Percentiles rank a stretch among this genome's conserved stretches.
These are phyloP conservation scores for Chromobotia macracanthus DNA, from an alignment of 2,797 vertebrate species.

Conservation along the genomic window DNA sequence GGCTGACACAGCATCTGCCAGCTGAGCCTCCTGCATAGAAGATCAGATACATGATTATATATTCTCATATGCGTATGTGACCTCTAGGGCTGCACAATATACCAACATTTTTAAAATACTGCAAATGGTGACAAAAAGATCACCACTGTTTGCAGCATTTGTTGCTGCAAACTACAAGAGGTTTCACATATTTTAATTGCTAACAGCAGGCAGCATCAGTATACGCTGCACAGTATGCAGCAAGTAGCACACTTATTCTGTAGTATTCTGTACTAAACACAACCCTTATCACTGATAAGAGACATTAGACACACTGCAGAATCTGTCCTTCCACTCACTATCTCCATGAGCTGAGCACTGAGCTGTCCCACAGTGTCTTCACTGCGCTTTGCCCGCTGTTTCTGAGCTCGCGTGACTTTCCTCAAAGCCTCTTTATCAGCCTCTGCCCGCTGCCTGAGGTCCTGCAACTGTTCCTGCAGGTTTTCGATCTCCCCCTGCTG, in stretches of 20 bases:
- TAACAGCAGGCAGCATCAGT: too few species aligned
- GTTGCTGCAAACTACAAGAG: too few species aligned
- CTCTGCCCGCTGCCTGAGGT: slow-evolving; percentile 75
- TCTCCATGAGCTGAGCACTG: slow-evolving; percentile 80
- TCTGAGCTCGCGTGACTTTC: slow-evolving; percentile 83
- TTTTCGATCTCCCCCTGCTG: slow-evolving; percentile 80
- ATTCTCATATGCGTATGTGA: too few species aligned
- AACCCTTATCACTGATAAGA: background rate
- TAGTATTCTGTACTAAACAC: too few species aligned
- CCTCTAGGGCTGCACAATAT: too few species aligned
- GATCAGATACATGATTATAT: background rate
- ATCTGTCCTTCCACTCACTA: slow-evolving; percentile 71
- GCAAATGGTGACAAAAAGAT: too few species aligned
- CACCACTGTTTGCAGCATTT: too few species aligned
- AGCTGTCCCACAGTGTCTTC: slow-evolving; percentile 82
- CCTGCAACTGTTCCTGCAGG: slow-evolving; percentile 77
- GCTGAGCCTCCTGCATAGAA: slow-evolving; percentile 78
- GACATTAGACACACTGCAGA: background rate
- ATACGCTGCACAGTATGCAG: too few species aligned
- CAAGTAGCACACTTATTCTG: too few species aligned
- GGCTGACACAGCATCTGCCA: slow-evolving; percentile 78
- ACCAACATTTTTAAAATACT: too few species aligned
- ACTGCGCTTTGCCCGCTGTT: slow-evolving; percentile 83
- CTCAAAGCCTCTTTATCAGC: slow-evolving; percentile 85
- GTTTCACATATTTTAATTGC: too few species aligned